phyloP scores from a whole-genome alignment of 2,797 vertebrate species.

The Cygnus olor region DNA sequence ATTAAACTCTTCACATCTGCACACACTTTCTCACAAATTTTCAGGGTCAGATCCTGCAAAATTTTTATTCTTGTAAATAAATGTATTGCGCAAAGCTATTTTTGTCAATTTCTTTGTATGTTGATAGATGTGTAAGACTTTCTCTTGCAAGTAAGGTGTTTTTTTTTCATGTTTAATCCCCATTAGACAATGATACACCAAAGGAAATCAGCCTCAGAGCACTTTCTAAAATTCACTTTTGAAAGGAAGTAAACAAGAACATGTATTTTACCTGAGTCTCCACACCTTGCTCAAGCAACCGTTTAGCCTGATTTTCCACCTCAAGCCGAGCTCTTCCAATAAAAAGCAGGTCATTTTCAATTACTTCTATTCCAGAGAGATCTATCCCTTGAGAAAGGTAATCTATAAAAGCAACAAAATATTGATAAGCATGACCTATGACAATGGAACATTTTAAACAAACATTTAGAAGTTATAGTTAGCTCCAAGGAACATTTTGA shows the following conservation, averaged over 20 bases:
- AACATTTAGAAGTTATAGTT: background rate
- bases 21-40: background rate
- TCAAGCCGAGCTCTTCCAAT: slow-evolving; percentile 95
- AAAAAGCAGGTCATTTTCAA: slow-evolving; percentile 94
- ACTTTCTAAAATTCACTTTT: background rate
- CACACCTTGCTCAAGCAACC: slow-evolving; percentile 94
- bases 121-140: background rate
- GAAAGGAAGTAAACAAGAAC: background rate
- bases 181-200: background rate
- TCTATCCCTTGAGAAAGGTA: slow-evolving; percentile 97
- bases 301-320: slow-evolving; percentile 97
- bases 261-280: slow-evolving; percentile 90
- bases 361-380: slow-evolving; percentile 95
- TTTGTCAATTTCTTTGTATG: background rate
- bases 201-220: background rate
- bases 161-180: background rate
- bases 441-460: slow-evolving; percentile 23
- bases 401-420: slow-evolving; percentile 81
- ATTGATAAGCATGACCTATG: slow-evolving; percentile 12
- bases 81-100: background rate
- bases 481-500: background rate
- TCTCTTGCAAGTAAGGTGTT: background rate
- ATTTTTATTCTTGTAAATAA: background rate
- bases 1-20: background rate
- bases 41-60: background rate